Base-by-base conservation (phyloP, 2,113 vertebrate species). In the Agelaius phoeniceus region DNA sequence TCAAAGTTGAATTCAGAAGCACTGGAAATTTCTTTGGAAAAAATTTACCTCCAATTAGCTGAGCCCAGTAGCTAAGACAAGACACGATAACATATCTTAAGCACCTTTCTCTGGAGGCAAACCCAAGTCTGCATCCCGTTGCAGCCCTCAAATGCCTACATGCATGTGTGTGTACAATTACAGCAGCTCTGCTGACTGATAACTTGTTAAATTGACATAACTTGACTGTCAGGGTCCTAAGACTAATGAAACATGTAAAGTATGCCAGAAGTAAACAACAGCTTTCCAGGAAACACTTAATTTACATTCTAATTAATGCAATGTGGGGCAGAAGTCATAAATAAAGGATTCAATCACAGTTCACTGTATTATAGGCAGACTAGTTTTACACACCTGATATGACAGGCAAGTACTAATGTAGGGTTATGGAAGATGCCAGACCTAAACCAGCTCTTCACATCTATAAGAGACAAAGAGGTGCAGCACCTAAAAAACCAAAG, bases 281-380 rank as follows among this genome's bases (percentile, higher is more conserved):
- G 88, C 90, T 93, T 97, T 96, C 96, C 78, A 94, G 89, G 91
- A 96, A 97, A 95, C 75, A 84, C 89, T 76, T 92, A 65, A 97
- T 97, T 94, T 96, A 87, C 93, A 97, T 96, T 94, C 94, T 95
- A 96, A 96, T 94, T 94, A 95, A 96, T 89, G 89, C 89, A 82
- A 62, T 35, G 81, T 87, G 89, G 87, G 94, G 77, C 77, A 95
- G 84, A 91, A 97, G 93, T 93, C 86, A 94, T 94, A 95, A 94
- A 94, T 95, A 95, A 89, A 89, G 91, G 66, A 95, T 96, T 95
- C 93, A 94, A 96, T 95, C 93, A 92, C 74, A 82, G 84, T 66
- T 89, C 61, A 11, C 86, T 69, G 69, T 92, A 11, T 88, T 96
- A 94, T 5, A 95, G 93, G 82, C 71, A 84, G 71, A 31, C 77